Conservation (phyloP, 2,113 vertebrate genomes). For the Scatophagus argus region DNA sequence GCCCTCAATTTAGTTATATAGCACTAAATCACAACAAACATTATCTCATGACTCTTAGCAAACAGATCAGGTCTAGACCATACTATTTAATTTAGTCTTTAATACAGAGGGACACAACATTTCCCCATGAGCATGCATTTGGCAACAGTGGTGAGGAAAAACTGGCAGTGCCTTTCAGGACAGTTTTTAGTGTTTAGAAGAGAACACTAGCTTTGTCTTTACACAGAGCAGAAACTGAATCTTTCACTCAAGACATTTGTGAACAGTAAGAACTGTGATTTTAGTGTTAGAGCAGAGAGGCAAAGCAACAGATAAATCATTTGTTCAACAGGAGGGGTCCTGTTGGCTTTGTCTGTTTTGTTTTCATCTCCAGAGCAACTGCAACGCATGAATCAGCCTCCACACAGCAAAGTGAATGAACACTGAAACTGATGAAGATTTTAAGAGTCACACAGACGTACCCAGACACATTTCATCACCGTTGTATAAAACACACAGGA, state of each 20-base stretch:
- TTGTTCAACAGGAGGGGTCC: constrained; percentile 15
- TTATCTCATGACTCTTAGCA: too few species aligned
- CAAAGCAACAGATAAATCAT: constrained; percentile 31
- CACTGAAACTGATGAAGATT: neutral
- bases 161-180: neutral
- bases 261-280: neutral
- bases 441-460: neutral
- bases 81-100: too few species aligned
- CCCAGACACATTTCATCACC: constrained; percentile 46
- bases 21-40: too few species aligned
- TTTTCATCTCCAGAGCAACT: constrained; percentile 63
- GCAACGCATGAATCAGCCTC: constrained; percentile 42
- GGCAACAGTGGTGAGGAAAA: too few species aligned
- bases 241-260: neutral
- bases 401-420: constrained; percentile 25
- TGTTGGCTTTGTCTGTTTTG: constrained; percentile 55
- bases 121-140: too few species aligned
- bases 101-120: too few species aligned
- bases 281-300: neutral
- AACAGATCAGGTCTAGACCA: too few species aligned
- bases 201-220: neutral
- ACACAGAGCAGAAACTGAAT: neutral
- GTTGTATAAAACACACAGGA: neutral
- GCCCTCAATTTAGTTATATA: too few species aligned
- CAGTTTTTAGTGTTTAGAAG: neutral